Percentiles rank a stretch among this genome's conserved stretches.
phyloP scores from a whole-genome alignment of 2,797 vertebrate genomes.

The Pseudocheirus occidentalis region DNA sequence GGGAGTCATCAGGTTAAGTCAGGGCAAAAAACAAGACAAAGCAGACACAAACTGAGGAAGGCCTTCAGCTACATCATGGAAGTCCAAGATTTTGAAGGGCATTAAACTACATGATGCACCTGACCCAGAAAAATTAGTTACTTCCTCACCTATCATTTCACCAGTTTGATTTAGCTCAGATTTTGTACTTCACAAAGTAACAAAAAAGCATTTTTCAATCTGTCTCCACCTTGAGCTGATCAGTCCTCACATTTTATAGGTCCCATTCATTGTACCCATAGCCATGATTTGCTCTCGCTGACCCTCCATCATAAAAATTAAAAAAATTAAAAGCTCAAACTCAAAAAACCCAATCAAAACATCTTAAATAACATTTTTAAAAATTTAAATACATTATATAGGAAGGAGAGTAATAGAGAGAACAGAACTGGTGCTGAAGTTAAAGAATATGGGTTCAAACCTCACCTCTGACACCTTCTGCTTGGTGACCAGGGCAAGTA shows the following conservation, averaged over 20 bases:
- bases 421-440: neutral
- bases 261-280: neutral
- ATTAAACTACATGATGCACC: neutral
- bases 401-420: too few relatives aligned
- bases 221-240: neutral
- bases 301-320: neutral
- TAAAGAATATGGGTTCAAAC: neutral
- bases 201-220: neutral
- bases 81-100: neutral
- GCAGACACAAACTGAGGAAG: neutral
- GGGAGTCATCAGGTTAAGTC: neutral
- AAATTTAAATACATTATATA: too few relatives aligned
- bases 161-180: neutral
- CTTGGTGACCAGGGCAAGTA: neutral
- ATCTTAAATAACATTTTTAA: too few relatives aligned
- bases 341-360: neutral
- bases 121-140: constrained; percentile 8
- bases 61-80: neutral
- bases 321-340: neutral
- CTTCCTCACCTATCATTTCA: constrained; percentile 22
- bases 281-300: neutral
- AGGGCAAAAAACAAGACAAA: neutral
- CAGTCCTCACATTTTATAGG: neutral
- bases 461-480: neutral
- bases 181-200: neutral